These are phyloP conservation scores for Hyppa rectilinea DNA, from an alignment of 2,888 invertebrate species.

Conservation along the genomic window DNA sequence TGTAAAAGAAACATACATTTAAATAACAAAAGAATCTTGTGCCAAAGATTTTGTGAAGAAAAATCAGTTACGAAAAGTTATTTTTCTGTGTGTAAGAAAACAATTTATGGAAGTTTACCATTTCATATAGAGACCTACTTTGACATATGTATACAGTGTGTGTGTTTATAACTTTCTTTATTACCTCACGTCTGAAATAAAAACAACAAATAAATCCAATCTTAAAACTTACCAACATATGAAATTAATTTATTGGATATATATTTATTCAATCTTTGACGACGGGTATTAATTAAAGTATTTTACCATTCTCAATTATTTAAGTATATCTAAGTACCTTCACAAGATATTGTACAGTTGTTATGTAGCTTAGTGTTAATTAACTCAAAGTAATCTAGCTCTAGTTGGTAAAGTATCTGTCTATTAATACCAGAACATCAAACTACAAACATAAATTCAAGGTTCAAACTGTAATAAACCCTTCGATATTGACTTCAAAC, in stretches of 20 bases:
- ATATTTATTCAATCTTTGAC: slow-evolving; percentile 61
- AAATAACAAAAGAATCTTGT: slow-evolving; percentile 62
- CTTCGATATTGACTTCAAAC: slow-evolving; percentile 10
- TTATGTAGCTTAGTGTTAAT: slow-evolving; percentile 82
- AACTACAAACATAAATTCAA: slow-evolving; percentile 31
- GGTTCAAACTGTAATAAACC: slow-evolving; percentile 21
- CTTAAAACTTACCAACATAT: slow-evolving; percentile 17
- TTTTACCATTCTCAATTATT: slow-evolving; percentile 64
- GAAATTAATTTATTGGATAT: slow-evolving; percentile 47
- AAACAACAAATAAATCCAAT: not conserved
- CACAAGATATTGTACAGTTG: slow-evolving; percentile 78
- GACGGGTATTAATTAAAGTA: slow-evolving; percentile 66
- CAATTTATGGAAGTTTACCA: slow-evolving; percentile 48
- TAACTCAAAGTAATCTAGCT: slow-evolving; percentile 57
- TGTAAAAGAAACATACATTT: slow-evolving; percentile 45
- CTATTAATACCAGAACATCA: slow-evolving; percentile 38
- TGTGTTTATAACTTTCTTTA: slow-evolving; percentile 18
- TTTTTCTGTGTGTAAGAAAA: slow-evolving; percentile 38
- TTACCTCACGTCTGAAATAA: slow-evolving; percentile 25
- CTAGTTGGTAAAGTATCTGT: slow-evolving; percentile 54
- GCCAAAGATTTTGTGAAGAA: slow-evolving; percentile 70
- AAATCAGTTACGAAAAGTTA: slow-evolving; percentile 51
- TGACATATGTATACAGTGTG: slow-evolving; percentile 8
- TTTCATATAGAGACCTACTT: slow-evolving; percentile 37
- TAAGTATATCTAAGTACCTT: slow-evolving; percentile 48